Evolutionary conservation across 2,797 vertebrate species (phyloP), one percentile per base, ranked within the genome.

Genomic region (Sebastes reedi): DNA sequence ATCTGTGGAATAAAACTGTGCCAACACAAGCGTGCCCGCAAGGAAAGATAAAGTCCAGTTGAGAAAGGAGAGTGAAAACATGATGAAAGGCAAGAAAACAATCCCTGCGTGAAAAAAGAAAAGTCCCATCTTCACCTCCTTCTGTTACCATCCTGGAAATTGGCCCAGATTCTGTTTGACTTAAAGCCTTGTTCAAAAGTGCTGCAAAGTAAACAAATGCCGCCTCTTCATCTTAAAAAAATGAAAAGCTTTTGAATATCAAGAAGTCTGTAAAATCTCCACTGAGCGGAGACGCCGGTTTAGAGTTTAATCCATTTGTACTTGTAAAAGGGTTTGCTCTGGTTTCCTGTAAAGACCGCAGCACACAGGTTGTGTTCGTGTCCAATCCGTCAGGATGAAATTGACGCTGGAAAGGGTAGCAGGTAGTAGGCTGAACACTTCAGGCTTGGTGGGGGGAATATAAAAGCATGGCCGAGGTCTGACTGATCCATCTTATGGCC

Each of bases 351-450:
- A 25, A 70, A 8, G 82, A 54, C 59, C 9, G 8, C 73, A 54
- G 75, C 24, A 1, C 75, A 9, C 67, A 18, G 54, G 54, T 62
- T 5, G 60, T 39, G 77, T 67, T 55, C 46, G 42, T 0, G 42
- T 60, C 79, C 81, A 56, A 64, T 75, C 27, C 8, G 59, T 79
- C 74, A 55, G 72, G 32, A 11, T 24, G 56, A 78, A 62, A 71
- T 55, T 18, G 54, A 60, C 50, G n/a, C 77, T 34, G 71, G 67
- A 58, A 20, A 54, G 7, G 10, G 55, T 6, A 92, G 95, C 95
- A 92, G 67, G 94, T 92, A 92, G 90, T 93, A 90, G 95, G 94
- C 94, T 93, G 74, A 97, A 96, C 96, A 95, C 96, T 96, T 94
- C 93, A 92, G 96, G 95, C 96, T 95, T 83, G 2, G 27, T 87